Conservation (phyloP, 2,797 vertebrate species). For the Aotus griseimembra region DNA sequence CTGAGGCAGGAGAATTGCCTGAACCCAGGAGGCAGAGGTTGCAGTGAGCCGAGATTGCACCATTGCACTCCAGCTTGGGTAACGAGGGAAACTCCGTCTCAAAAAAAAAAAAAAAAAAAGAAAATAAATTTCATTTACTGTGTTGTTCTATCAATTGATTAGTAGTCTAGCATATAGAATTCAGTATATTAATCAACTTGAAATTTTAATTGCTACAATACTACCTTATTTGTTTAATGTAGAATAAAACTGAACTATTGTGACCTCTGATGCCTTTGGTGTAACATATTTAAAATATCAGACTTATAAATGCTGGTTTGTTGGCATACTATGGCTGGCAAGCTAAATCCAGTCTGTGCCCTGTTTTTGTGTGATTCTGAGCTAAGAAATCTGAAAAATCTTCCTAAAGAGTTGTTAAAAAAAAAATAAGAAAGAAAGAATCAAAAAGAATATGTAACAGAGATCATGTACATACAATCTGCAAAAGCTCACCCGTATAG, state of each 20-base stretch:
- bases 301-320: conserved; percentile 33
- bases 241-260: conserved; percentile 8
- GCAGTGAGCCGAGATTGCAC: too few species aligned
- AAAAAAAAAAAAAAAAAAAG: too few species aligned
- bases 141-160: conserved; percentile 29
- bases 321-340: neutral
- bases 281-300: conserved; percentile 18
- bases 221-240: conserved; percentile 30
- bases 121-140: neutral
- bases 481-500: conserved; percentile 2
- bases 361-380: conserved; percentile 12
- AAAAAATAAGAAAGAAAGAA: neutral
- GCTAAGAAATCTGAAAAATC: neutral
- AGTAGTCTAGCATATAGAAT: conserved; percentile 33
- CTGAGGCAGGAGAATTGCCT: too few species aligned
- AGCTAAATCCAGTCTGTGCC: neutral
- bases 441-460: neutral
- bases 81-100: too few species aligned
- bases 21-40: too few species aligned
- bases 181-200: neutral
- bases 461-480: neutral
- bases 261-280: conserved; percentile 36
- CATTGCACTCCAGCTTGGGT: too few species aligned
- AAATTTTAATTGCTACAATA: conserved; percentile 48
- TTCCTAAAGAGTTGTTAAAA: conserved; percentile 14